phyloP scores from a whole-genome alignment of 2,113 vertebrate genomes.

The Odobenus rosmarus region DNA sequence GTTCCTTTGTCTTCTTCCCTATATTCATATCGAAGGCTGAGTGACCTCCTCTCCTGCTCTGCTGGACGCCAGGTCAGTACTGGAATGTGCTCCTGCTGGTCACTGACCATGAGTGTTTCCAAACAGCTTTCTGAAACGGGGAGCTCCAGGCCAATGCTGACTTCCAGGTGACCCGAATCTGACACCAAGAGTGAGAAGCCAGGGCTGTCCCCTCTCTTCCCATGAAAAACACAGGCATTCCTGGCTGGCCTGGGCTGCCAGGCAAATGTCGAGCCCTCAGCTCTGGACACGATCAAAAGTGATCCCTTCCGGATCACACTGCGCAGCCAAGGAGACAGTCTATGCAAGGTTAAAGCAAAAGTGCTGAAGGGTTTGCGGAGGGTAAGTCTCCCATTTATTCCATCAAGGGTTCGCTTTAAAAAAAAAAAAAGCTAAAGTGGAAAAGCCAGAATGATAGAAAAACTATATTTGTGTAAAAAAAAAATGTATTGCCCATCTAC shows the following conservation, averaged over 20 bases:
- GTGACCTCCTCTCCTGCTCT: background rate
- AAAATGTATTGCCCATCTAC: background rate
- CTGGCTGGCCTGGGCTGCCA: background rate
- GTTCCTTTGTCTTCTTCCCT: background rate
- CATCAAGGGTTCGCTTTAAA: background rate
- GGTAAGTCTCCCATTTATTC: background rate
- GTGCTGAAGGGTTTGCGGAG: background rate
- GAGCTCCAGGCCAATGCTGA: background rate
- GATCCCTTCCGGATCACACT: background rate
- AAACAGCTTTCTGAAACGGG: background rate
- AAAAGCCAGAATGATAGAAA: background rate
- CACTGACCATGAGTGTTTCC: background rate
- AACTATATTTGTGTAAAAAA: background rate
- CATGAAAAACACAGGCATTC: background rate
- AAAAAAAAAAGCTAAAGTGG: background rate
- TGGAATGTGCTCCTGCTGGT: background rate
- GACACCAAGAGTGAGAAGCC: background rate
- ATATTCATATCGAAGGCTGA: background rate
- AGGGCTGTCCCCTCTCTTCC: background rate
- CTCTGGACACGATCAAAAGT: slow-evolving; percentile 1
- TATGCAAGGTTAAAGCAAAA: background rate
- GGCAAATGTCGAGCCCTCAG: background rate
- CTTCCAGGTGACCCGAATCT: background rate
- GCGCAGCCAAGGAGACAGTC: background rate
- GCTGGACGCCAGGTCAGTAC: background rate